These are phyloP conservation scores for Microtus richardsoni DNA, from an alignment of 2,113 vertebrate species.

Conservation along the genomic window DNA sequence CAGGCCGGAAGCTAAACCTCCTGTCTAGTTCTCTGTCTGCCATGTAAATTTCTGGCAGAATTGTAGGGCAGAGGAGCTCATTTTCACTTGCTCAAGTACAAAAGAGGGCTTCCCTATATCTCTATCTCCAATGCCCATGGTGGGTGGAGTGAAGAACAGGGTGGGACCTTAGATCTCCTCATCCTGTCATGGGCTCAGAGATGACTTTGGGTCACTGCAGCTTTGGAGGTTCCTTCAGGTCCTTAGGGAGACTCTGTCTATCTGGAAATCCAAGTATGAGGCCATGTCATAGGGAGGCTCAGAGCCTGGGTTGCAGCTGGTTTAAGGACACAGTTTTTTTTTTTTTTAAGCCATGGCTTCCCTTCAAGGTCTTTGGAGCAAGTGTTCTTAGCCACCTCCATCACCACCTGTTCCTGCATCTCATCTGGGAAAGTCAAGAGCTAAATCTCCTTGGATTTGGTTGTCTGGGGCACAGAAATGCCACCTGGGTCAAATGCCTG, in stretches of 20 bases:
- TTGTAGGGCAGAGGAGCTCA: not conserved
- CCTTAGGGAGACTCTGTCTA: not conserved
- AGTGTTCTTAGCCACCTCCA: not conserved
- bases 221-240: not conserved
- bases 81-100: not conserved
- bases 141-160: not conserved
- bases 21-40: not conserved
- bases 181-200: not conserved
- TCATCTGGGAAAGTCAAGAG: slow-evolving; percentile 62
- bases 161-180: not conserved
- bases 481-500: slow-evolving; percentile 74
- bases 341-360: not conserved
- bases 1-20: not conserved
- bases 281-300: not conserved
- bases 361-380: slow-evolving; percentile 38
- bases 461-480: slow-evolving; percentile 73
- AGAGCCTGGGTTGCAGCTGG: not conserved
- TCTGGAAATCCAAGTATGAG: not conserved
- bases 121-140: not conserved
- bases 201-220: not conserved
- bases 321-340: not conserved
- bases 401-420: slow-evolving; percentile 61
- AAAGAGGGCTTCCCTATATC: not conserved
- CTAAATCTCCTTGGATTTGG: slow-evolving; percentile 75
- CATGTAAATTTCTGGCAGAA: not conserved